Evolutionary conservation across 2,888 invertebrate genomes (phyloP).

Genomic region (Gari tellinella): DNA sequence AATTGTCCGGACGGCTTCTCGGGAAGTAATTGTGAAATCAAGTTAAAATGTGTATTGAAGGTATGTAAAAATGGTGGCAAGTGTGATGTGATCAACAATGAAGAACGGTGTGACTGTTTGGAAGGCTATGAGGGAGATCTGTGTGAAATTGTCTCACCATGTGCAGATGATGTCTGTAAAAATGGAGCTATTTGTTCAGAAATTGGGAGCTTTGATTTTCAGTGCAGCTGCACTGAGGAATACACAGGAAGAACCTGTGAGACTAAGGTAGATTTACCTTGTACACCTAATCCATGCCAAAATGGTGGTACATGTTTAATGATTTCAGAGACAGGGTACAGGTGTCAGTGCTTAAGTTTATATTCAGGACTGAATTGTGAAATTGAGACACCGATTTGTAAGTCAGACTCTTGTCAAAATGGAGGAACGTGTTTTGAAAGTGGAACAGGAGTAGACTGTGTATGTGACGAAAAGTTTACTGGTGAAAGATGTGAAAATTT

Average conservation of each 20-base stretch:
- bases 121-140: conserved; percentile 44
- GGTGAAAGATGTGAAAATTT: conserved; percentile 65
- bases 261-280: conserved; percentile 34
- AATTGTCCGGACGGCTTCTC: conserved; percentile 63
- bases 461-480: conserved; percentile 54
- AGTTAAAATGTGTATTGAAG: conserved; percentile 53
- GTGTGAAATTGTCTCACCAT: conserved; percentile 53
- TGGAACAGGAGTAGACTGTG: conserved; percentile 61
- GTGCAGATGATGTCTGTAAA: conserved; percentile 70
- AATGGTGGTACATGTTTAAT: conserved; percentile 49
- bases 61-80: conserved; percentile 65
- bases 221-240: conserved; percentile 57
- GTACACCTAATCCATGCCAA: conserved; percentile 46
- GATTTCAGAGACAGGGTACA: conserved; percentile 27
- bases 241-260: conserved; percentile 70
- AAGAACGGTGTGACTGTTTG: conserved; percentile 49
- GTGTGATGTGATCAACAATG: conserved; percentile 54
- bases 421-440: conserved; percentile 93
- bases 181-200: conserved; percentile 90
- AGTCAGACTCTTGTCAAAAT: conserved; percentile 83
- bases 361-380: conserved; percentile 53
- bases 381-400: conserved; percentile 20
- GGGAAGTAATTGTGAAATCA: conserved; percentile 65
- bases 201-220: conserved; percentile 47
- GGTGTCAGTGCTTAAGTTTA: conserved; percentile 39